Evolutionary conservation across 2,113 vertebrate genomes (phyloP).

Genomic region (Siniperca chuatsi): DNA sequence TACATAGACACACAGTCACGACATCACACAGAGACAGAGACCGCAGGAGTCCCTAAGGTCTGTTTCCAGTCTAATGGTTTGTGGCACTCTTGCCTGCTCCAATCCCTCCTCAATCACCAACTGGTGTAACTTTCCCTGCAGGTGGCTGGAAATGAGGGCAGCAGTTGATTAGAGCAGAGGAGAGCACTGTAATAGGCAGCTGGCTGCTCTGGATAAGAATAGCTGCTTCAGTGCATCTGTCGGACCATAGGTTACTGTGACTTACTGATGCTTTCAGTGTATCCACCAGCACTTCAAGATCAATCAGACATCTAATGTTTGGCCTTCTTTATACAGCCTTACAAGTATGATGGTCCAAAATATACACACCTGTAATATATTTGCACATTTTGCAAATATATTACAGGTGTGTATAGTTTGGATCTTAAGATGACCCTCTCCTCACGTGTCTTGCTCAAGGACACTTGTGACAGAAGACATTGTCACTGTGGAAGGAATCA

Average conservation of each 20-base stretch:
- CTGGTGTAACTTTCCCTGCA: slow-evolving; percentile 47
- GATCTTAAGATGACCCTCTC: not conserved
- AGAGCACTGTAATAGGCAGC: slow-evolving; percentile 42
- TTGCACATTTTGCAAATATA: not conserved
- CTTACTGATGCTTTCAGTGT: slow-evolving; percentile 5
- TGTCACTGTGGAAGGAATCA: not conserved
- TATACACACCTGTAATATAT: too few relatives aligned
- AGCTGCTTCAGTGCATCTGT: slow-evolving; percentile 37
- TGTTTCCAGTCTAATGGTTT: slow-evolving; percentile 56
- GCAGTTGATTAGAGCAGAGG: slow-evolving; percentile 67
- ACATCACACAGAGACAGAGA: slow-evolving; percentile 29
- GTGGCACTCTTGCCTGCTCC: slow-evolving; percentile 44
- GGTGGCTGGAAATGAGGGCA: slow-evolving; percentile 65
- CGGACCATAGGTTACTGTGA: slow-evolving; percentile 30
- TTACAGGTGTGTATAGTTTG: not conserved
- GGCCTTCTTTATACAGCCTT: not conserved
- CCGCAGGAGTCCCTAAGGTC: slow-evolving; percentile 32
- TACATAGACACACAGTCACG: slow-evolving; percentile 2
- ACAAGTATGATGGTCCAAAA: too few relatives aligned
- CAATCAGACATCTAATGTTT: not conserved
- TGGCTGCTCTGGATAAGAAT: slow-evolving; percentile 43
- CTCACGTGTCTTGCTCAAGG: not conserved
- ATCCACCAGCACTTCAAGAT: not conserved
- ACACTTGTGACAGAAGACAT: not conserved
- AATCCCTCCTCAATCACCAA: slow-evolving; percentile 68